phyloP scores from a whole-genome alignment of 2,797 vertebrate species.

The Phataginus tetradactyla region DNA sequence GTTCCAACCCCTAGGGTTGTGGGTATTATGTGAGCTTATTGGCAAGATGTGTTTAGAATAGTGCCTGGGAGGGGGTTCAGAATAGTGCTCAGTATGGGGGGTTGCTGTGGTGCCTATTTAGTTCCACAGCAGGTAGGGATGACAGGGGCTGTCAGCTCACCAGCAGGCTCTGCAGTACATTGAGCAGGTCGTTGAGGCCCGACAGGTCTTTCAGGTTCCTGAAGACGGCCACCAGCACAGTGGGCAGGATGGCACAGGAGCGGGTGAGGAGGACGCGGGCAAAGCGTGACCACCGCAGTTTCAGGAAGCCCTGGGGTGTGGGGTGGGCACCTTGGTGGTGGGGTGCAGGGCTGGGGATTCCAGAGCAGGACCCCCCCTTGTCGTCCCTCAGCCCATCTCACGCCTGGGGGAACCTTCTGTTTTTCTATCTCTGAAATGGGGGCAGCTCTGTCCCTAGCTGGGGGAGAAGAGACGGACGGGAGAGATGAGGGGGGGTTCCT shows the following conservation, averaged over 20 bases:
- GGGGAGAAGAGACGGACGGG: neutral
- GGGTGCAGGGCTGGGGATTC: neutral
- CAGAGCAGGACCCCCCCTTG: neutral
- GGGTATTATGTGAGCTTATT: neutral
- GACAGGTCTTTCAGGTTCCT: constrained; percentile 86
- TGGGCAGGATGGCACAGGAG: constrained; percentile 88
- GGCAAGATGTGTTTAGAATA: neutral
- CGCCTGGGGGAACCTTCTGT: neutral
- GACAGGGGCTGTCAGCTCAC: constrained; percentile 73
- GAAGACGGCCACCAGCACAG: constrained; percentile 85
- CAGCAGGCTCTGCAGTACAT: constrained; percentile 89
- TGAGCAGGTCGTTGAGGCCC: constrained; percentile 88
- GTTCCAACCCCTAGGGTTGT: neutral
- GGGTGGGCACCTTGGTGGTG: neutral
- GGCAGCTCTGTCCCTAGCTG: neutral
- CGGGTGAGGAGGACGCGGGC: constrained; percentile 87
- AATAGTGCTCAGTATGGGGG: neutral
- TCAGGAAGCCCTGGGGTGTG: constrained; percentile 86
- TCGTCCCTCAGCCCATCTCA: neutral
- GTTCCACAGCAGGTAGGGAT: neutral
- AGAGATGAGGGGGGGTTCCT: neutral
- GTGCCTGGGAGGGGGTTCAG: neutral
- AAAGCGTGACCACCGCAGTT: constrained; percentile 88
- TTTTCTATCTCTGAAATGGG: neutral
- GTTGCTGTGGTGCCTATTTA: neutral